Evolutionary conservation across 2,797 vertebrate species (phyloP).

Genomic region (Pangasius djambal): DNA sequence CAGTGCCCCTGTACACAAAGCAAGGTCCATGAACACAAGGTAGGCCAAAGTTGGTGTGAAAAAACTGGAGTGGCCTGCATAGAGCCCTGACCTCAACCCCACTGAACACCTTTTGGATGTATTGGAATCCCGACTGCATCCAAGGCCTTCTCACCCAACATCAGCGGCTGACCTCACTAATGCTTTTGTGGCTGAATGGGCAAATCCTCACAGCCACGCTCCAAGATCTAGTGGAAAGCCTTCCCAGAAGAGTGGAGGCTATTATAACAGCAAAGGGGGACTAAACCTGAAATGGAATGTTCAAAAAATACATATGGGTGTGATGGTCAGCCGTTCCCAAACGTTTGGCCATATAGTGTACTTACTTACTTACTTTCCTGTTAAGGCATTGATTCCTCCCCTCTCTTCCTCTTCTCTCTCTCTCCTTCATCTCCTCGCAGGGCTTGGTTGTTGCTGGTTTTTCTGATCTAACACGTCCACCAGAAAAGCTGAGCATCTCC

Average conservation of each 20-base stretch:
- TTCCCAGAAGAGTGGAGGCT: neutral
- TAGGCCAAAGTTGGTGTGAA: neutral
- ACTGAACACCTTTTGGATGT: neutral
- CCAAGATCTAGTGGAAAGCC: neutral
- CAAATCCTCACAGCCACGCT: neutral
- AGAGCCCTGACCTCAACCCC: neutral
- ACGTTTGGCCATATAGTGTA: neutral
- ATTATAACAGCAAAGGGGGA: too few species aligned
- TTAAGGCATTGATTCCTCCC: neutral
- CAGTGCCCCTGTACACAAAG: neutral
- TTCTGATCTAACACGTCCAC: slow-evolving; percentile 85
- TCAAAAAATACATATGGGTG: neutral
- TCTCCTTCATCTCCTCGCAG: slow-evolving; percentile 59
- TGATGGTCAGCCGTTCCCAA: neutral
- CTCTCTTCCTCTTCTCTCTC: too few species aligned
- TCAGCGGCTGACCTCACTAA: neutral
- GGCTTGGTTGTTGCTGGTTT: slow-evolving; percentile 84
- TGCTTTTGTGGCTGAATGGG: neutral
- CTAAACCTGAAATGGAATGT: neutral
- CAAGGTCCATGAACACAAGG: neutral
- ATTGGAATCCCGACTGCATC: neutral
- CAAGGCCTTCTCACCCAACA: neutral
- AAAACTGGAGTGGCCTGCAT: neutral
- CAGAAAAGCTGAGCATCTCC: slow-evolving; percentile 85
- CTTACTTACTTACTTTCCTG: neutral